phyloP scores from a whole-genome alignment of 2,797 vertebrate species.

The Furcifer pardalis region DNA sequence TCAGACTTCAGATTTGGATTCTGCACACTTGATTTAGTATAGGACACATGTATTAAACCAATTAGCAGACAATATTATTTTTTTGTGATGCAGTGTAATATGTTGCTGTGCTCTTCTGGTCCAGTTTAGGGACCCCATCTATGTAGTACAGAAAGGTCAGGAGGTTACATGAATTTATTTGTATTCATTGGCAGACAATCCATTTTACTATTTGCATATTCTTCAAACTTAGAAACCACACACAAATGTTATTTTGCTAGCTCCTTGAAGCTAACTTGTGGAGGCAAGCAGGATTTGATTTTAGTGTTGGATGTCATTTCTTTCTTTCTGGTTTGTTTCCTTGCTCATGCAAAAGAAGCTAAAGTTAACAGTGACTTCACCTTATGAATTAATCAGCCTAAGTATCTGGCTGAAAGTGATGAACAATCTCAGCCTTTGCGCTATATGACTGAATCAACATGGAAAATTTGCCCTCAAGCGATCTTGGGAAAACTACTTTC shows the following conservation, averaged over 20 bases:
- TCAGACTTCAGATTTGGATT: too few relatives aligned
- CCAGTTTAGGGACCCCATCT: slow-evolving; percentile 44
- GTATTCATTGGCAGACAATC: neutral
- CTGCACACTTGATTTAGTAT: too few relatives aligned
- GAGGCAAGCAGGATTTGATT: neutral
- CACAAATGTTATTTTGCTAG: slow-evolving; percentile 29
- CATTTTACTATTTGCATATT: neutral
- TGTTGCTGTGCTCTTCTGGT: neutral
- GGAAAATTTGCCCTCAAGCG: neutral
- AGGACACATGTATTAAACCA: too few relatives aligned
- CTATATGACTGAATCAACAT: neutral
- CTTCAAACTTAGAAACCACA: slow-evolving; percentile 19
- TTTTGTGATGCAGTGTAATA: too few relatives aligned
- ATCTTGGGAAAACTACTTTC: neutral
- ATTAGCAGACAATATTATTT: too few relatives aligned
- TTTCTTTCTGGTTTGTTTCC: neutral
- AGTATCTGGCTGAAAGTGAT: neutral
- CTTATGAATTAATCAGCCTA: neutral
- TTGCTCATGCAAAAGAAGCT: neutral
- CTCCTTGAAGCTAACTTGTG: neutral
- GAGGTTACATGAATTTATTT: slow-evolving; percentile 40
- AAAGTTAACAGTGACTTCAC: neutral
- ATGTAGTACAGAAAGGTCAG: slow-evolving; percentile 22
- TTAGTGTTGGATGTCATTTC: neutral
- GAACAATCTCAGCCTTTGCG: neutral